A percentile compares a stretch with the other conserved stretches of the same genome.
Evolutionary conservation across 2,113 vertebrate genomes (phyloP).

Genomic region (Catagonus wagneri): DNA sequence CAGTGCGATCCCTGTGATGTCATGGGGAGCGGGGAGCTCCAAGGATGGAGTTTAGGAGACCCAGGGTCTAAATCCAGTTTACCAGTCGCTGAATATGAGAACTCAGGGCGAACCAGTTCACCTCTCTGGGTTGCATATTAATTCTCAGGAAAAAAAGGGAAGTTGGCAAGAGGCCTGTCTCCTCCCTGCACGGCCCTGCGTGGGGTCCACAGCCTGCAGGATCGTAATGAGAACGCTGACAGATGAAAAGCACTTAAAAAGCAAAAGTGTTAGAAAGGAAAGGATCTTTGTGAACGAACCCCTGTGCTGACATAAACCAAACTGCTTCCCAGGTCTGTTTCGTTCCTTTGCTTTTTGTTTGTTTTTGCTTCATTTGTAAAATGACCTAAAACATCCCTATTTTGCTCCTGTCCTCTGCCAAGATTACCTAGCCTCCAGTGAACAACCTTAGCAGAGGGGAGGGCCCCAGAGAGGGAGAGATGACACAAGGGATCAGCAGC

Average conservation of each 20-base stretch:
- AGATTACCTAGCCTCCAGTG: background rate
- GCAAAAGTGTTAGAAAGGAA: background rate
- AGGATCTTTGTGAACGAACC: background rate
- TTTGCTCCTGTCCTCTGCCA: background rate
- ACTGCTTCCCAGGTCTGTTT: background rate
- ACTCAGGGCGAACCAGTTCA: background rate
- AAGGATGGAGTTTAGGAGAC: background rate
- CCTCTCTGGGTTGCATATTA: background rate
- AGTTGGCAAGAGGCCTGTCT: background rate
- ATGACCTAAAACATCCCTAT: background rate
- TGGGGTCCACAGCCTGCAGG: background rate
- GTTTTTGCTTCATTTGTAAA: background rate
- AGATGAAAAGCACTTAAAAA: background rate
- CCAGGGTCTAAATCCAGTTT: background rate
- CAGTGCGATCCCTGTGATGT: background rate
- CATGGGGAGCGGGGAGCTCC: background rate
- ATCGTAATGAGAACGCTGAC: background rate
- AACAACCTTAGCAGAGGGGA: background rate
- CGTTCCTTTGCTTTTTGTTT: background rate
- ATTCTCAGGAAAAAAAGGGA: background rate
- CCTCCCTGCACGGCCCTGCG: background rate
- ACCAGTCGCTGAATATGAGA: background rate
- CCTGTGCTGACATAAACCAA: background rate
- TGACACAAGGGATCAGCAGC: background rate
- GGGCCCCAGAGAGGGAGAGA: background rate